phyloP scores from a whole-genome alignment of 2,113 vertebrate genomes.

The Cyanoderma ruficeps region DNA sequence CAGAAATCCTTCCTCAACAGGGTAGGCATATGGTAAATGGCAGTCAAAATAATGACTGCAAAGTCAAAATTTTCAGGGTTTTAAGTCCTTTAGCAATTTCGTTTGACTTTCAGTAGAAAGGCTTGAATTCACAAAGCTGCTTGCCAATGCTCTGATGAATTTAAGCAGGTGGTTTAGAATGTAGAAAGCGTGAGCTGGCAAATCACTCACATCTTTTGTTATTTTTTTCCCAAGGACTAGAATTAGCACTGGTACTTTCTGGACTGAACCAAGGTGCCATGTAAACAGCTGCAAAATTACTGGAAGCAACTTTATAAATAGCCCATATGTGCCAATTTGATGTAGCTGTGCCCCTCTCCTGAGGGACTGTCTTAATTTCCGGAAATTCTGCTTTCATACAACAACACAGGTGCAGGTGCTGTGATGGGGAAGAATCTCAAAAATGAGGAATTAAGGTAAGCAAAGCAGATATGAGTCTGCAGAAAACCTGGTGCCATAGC shows the following conservation, averaged over 20 bases:
- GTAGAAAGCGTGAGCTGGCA: background rate
- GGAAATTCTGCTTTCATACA: background rate
- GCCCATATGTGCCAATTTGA: background rate
- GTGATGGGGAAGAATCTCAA: background rate
- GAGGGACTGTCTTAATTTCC: background rate
- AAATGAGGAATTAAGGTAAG: background rate
- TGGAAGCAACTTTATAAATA: background rate
- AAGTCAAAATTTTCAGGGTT: background rate
- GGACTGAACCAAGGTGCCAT: background rate
- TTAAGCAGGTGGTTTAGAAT: background rate
- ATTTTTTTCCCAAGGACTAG: background rate
- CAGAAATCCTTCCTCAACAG: background rate
- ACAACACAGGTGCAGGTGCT: background rate
- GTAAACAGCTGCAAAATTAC: background rate
- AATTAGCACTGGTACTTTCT: background rate
- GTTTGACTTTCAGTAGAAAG: background rate
- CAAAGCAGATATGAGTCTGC: background rate
- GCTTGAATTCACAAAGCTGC: background rate
- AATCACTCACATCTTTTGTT: background rate
- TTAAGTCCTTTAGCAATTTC: background rate
- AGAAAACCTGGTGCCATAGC: background rate
- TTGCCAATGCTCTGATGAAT: background rate
- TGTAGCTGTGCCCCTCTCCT: background rate
- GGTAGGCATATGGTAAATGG: background rate
- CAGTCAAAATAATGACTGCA: background rate